Conservation (phyloP, 1,140 invertebrate species). For the Eriocheir sinensis region DNA sequence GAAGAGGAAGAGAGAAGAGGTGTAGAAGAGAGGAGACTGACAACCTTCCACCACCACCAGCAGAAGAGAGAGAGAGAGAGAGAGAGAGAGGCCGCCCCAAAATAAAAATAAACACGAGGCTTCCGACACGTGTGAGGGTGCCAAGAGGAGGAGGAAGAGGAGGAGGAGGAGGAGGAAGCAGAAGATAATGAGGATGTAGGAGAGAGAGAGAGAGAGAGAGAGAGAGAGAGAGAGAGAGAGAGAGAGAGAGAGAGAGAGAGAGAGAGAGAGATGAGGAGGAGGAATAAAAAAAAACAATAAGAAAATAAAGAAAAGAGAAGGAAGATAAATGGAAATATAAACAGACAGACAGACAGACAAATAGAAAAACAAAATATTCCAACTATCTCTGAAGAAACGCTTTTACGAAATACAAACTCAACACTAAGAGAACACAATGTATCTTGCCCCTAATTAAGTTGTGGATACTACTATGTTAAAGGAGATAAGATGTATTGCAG, state of each 20-base stretch:
- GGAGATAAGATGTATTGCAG: too few relatives aligned
- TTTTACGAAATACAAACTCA: too few relatives aligned
- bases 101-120: not conserved
- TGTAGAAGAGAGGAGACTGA: not conserved
- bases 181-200: not conserved
- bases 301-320: too few relatives aligned
- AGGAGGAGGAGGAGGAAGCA: not conserved
- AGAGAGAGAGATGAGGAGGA: too few relatives aligned
- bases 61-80: too few relatives aligned
- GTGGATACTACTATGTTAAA: too few relatives aligned
- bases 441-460: too few relatives aligned
- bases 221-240: not conserved
- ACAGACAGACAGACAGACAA: not conserved
- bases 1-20: not conserved
- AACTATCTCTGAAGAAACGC: too few relatives aligned
- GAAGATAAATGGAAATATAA: too few relatives aligned
- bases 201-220: not conserved
- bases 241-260: not conserved
- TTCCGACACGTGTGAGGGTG: not conserved
- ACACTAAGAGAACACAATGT: too few relatives aligned
- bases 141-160: slow-evolving; percentile 11
- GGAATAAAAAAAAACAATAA: too few relatives aligned
- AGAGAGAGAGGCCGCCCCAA: not conserved
- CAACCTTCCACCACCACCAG: not conserved
- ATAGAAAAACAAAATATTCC: not conserved